Base-by-base conservation (phyloP, 2,113 vertebrate species). In the Sinocyclocheilus maitianheensis region DNA sequence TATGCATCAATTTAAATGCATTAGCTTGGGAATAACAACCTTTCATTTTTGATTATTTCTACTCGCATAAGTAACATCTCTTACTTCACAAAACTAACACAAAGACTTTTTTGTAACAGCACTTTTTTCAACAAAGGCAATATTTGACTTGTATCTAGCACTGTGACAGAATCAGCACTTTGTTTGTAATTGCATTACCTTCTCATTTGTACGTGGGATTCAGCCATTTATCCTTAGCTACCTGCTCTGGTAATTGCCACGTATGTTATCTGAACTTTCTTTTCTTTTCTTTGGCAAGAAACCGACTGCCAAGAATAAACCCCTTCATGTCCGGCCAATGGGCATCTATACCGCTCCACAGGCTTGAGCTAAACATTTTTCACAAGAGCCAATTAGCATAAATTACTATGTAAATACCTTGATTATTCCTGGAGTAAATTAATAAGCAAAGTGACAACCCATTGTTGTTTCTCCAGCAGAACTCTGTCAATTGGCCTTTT, bases 401-500 rank as follows among this genome's bases (percentile, higher is more conserved):
- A 86, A 87, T 86, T 90, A 58, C 85, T 84, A 90, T 90, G 90
- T 79, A 91, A 91, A 91, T 89, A 83, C 65, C 46, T 43, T 77
- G 72, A 89, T 89, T 88, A 88, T 87, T 89, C 90, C 83, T 89
- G 88, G 78, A 46, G 72, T 67, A 87, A 84, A 79, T 83, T 89
- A 89, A 89, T 86, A 90, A 85, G 83, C 16, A 37, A 63, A 62
- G 30, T 77, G 83, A 86, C 80, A 48, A 75, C 65, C 34, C 26
- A 83, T 85, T 87, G 62, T 85, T 85, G 78, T 82, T 34, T 80
- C 74, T 62, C 55, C 24, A 83, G 82, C 65, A 58, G 83, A 85
- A 88, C 62, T 81, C 86, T 88, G 82, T 72, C 84, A 72, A 90
- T 84, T 81, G 83, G 58, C 71, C 81, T 86, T 67, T 83, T 60